These are phyloP conservation scores for Mastomys coucha DNA, from an alignment of 2,113 vertebrate species.

Conservation along the genomic window DNA sequence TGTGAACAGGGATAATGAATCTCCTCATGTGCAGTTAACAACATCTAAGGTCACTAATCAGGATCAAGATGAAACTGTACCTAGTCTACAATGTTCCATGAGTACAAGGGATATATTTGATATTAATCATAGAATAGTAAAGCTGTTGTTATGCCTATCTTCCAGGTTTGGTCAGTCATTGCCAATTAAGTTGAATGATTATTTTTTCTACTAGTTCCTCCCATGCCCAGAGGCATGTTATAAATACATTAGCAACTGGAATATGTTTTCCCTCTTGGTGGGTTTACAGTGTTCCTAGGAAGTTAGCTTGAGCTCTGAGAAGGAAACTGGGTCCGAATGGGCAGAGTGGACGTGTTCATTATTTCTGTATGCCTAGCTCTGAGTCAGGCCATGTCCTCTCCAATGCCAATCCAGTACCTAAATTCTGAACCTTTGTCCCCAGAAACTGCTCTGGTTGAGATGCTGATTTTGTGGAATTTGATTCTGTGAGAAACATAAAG, in stretches of 20 bases:
- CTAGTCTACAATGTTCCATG: not conserved
- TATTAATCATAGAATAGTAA: not conserved
- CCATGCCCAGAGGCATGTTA: not conserved
- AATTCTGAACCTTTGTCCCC: not conserved
- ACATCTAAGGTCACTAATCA: not conserved
- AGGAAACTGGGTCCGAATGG: not conserved
- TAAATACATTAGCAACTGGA: not conserved
- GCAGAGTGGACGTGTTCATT: rapidly evolving
- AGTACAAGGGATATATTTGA: not conserved
- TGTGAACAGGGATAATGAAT: not conserved
- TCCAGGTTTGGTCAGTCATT: not conserved
- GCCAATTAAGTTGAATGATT: not conserved
- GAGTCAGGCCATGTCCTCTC: not conserved
- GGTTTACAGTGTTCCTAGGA: not conserved
- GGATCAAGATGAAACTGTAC: not conserved
- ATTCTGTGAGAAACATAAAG: not conserved
- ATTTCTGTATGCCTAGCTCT: too few relatives aligned
- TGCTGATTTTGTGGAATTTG: not conserved
- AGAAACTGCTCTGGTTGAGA: not conserved
- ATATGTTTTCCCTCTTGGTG: not conserved
- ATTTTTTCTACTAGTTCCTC: not conserved
- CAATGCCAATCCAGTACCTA: not conserved
- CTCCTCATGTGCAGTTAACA: not conserved
- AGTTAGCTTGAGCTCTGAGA: not conserved
- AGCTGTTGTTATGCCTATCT: not conserved